Percentiles rank a stretch among this genome's conserved stretches.
Evolutionary conservation across 2,797 vertebrate genomes (phyloP).

Genomic region (Phataginus tricuspis): DNA sequence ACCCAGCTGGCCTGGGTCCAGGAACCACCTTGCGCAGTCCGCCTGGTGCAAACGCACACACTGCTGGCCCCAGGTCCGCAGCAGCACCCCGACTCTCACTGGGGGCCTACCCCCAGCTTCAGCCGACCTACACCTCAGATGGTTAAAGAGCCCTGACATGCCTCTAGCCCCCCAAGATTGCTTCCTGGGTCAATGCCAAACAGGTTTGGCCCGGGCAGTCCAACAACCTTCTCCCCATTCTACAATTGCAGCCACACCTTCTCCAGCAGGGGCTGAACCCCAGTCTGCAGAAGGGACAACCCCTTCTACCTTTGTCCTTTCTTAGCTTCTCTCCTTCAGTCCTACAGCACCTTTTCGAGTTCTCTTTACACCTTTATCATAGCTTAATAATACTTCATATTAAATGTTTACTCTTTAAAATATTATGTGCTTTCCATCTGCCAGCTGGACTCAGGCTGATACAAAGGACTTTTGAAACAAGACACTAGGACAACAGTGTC

Average conservation of each 20-base stretch:
- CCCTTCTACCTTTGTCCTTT: neutral
- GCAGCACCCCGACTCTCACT: neutral
- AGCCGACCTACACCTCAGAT: neutral
- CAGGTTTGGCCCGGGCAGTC: neutral
- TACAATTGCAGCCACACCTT: neutral
- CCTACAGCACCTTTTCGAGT: neutral
- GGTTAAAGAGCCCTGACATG: accelerated
- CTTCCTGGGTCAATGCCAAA: neutral
- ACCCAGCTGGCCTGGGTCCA: neutral
- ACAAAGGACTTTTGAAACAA: neutral
- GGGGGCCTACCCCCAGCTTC: neutral
- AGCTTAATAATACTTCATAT: neutral
- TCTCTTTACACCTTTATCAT: neutral
- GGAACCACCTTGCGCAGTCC: neutral
- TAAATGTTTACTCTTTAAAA: neutral
- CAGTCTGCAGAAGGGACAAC: neutral
- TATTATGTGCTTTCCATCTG: neutral
- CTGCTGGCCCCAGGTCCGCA: no score
- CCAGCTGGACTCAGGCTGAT: neutral
- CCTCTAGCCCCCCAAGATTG: neutral
- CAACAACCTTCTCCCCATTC: neutral
- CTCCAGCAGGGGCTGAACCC: neutral
- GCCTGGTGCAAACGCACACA: accelerated
- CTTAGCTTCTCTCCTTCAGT: neutral
- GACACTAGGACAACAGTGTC: neutral